Conservation (phyloP, 1,140 invertebrate species). For the Drosophila nebulosa region DNA sequence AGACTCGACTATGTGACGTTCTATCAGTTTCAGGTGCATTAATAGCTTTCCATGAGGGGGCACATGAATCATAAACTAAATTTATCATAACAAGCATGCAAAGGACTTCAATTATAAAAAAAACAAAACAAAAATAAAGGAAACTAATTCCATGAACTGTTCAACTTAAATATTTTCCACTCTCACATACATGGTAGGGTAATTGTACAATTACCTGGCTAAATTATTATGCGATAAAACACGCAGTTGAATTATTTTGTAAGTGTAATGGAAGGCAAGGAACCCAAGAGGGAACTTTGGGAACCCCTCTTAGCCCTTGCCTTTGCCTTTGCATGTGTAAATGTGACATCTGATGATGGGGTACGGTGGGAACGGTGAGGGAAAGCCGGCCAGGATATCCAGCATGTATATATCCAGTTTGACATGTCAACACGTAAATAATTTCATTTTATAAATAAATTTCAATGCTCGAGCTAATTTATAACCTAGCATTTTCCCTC, state of each 20-base stretch:
- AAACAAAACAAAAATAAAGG: slow-evolving; percentile 7
- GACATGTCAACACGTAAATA: slow-evolving; percentile 64
- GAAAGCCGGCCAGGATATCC: not conserved
- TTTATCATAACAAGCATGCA: slow-evolving; percentile 43
- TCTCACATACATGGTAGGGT: slow-evolving; percentile 20
- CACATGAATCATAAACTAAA: slow-evolving; percentile 26
- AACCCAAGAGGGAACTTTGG: not conserved
- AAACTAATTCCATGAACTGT: slow-evolving; percentile 50
- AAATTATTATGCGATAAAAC: slow-evolving; percentile 77
- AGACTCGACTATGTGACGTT: not conserved
- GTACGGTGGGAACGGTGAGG: not conserved
- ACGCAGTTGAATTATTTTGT: slow-evolving; percentile 51
- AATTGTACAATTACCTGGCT: slow-evolving; percentile 73
- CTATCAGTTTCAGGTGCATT: not conserved
- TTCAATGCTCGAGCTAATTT: slow-evolving; percentile 33
- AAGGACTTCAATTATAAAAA: slow-evolving; percentile 35
- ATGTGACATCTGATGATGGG: slow-evolving; percentile 10
- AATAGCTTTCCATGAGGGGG: not conserved
- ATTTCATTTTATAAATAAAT: slow-evolving; percentile 30
- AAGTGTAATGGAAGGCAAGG: not conserved
- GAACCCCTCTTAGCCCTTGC: slow-evolving; percentile 24
- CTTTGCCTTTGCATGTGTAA: slow-evolving; percentile 57
- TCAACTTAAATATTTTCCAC: slow-evolving; percentile 26
- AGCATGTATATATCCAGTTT: not conserved
- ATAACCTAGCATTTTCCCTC: slow-evolving; percentile 16